phyloP scores from a whole-genome alignment of 2,888 invertebrate genomes.

The Quadroppia sp. region DNA sequence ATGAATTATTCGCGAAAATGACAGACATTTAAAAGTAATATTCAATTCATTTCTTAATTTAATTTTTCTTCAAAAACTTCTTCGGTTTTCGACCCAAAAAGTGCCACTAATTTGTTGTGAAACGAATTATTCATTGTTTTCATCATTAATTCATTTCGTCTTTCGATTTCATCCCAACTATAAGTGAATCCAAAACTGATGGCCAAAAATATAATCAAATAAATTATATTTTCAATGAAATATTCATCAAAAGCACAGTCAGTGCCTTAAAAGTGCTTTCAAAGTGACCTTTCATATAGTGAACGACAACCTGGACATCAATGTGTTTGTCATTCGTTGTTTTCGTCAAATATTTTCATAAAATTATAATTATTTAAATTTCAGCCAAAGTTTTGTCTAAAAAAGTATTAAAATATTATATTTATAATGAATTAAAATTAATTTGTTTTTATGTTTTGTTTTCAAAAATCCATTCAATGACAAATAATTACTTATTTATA shows the following conservation, averaged over 20 bases:
- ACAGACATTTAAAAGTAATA: background rate
- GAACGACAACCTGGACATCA: too few relatives aligned
- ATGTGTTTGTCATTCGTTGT: too few relatives aligned
- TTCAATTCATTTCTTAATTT: background rate
- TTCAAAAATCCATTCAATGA: too few relatives aligned
- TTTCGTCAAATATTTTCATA: too few relatives aligned
- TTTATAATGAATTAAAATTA: too few relatives aligned
- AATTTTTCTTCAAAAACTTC: background rate
- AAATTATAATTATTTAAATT: too few relatives aligned
- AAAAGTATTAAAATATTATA: too few relatives aligned
- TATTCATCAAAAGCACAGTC: background rate
- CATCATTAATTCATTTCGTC: background rate
- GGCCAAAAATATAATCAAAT: background rate
- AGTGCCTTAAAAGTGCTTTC: slow-evolving; percentile 29
- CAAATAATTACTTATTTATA: too few relatives aligned
- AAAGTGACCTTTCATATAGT: slow-evolving; percentile 30
- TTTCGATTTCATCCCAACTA: background rate
- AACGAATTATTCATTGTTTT: background rate
- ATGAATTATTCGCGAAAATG: background rate
- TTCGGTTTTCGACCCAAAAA: background rate
- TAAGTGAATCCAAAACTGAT: background rate
- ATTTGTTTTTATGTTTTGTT: too few relatives aligned
- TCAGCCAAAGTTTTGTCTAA: too few relatives aligned
- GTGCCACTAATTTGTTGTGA: slow-evolving; percentile 12
- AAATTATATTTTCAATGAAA: background rate